Conservation (phyloP, 1,140 invertebrate species). For the Andrena cerasifolii region DNA sequence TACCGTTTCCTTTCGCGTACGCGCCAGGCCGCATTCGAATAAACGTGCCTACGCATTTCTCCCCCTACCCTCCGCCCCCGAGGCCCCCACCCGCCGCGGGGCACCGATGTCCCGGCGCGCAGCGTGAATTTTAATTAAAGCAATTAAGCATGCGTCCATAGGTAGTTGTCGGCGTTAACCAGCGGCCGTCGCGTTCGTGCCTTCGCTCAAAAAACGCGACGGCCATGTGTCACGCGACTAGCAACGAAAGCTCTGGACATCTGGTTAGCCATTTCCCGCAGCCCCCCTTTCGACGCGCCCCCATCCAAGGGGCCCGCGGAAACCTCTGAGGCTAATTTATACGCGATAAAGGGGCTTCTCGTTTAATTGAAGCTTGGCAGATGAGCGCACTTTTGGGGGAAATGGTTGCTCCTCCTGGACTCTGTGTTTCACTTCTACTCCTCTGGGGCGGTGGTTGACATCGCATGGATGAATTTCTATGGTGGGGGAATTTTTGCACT, state of each 20-base stretch:
- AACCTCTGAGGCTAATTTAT: conserved; percentile 62
- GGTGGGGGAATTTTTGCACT: no score
- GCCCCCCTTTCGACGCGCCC: neutral
- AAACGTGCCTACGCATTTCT: conserved; percentile 41
- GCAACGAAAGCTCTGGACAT: conserved; percentile 54
- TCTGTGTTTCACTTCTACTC: no score
- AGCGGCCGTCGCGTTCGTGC: conserved; percentile 71
- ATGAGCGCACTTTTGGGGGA: no score
- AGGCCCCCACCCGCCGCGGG: conserved; percentile 3
- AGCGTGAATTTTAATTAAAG: conserved; percentile 79
- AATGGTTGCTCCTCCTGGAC: no score
- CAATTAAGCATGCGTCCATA: conserved; percentile 77
- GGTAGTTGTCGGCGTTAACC: conserved; percentile 71
- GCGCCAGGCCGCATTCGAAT: conserved; percentile 36
- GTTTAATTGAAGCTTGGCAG: conserved; percentile 63
- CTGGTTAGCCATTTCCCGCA: conserved; percentile 39
- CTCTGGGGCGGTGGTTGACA: no score
- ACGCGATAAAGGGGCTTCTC: conserved; percentile 35
- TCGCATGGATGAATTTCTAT: no score
- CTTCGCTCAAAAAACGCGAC: conserved; percentile 70
- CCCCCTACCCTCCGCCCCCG: neutral
- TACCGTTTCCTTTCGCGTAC: conserved; percentile 47
- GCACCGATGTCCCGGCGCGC: conserved; percentile 64
- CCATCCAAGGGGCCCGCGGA: conserved; percentile 1
- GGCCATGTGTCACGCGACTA: conserved; percentile 60